These are phyloP conservation scores for Halichoerus grypus DNA, from an alignment of 2,113 vertebrate species.

Conservation along the genomic window DNA sequence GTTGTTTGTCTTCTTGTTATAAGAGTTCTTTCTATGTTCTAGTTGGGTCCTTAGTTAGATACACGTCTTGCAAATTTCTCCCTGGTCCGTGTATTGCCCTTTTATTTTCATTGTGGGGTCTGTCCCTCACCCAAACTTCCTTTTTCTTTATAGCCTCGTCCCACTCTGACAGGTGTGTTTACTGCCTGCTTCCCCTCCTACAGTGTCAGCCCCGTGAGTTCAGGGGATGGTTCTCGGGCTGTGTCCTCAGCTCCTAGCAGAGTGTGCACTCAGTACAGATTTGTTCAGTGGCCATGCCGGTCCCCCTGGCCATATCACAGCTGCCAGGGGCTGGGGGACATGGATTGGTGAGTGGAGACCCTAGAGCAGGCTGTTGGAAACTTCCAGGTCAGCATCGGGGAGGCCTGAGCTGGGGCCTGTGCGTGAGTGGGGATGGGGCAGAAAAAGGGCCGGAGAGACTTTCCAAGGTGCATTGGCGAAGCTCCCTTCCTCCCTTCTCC, in stretches of 20 bases:
- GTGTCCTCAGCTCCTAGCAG: background rate
- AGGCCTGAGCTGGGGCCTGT: background rate
- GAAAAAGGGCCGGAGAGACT: background rate
- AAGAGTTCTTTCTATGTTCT: background rate
- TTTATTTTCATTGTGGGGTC: too few species aligned
- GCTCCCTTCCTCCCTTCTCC: background rate
- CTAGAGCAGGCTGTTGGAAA: background rate
- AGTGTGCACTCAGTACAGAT: background rate
- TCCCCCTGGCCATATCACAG: background rate
- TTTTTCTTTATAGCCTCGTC: background rate
- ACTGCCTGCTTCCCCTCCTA: background rate
- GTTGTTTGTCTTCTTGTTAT: background rate
- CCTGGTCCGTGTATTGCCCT: background rate
- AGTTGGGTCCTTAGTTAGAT: background rate
- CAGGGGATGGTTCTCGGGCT: background rate
- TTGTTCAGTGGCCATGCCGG: background rate
- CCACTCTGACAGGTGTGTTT: background rate
- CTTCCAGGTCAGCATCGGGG: background rate
- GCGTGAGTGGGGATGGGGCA: background rate
- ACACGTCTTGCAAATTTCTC: background rate
- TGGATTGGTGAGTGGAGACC: background rate
- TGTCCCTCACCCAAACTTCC: too few species aligned
- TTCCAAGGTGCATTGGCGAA: background rate
- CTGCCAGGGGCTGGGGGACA: too few species aligned
- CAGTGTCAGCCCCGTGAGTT: background rate